These are phyloP conservation scores for Nymphalis urticae DNA, from an alignment of 2,888 invertebrate genomes.

Conservation along the genomic window DNA sequence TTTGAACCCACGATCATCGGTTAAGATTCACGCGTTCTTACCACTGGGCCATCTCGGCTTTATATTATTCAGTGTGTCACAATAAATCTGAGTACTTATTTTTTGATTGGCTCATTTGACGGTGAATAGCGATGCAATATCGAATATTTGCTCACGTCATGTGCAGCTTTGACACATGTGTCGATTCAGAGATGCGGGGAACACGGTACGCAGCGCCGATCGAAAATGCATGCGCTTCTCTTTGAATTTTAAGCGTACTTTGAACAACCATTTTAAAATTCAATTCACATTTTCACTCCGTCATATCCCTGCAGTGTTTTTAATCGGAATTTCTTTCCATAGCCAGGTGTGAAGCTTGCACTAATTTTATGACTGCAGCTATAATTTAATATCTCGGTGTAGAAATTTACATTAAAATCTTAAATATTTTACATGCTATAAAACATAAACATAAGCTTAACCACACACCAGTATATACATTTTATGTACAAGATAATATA, in stretches of 20 bases:
- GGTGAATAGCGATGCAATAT: conserved; percentile 8
- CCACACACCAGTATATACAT: too few relatives aligned
- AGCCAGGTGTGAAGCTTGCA: background rate
- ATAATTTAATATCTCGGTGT: too few relatives aligned
- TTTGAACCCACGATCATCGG: too few relatives aligned
- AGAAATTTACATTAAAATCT: too few relatives aligned
- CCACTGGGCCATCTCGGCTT: too few relatives aligned
- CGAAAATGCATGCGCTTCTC: conserved; percentile 2
- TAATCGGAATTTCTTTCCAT: background rate
- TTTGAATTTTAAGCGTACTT: conserved; percentile 18
- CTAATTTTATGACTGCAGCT: too few relatives aligned
- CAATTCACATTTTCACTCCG: conserved; percentile 16
- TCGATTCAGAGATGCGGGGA: conserved; percentile 2
- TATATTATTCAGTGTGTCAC: background rate
- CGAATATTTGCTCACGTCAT: conserved; percentile 18
- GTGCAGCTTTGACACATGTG: conserved; percentile 11
- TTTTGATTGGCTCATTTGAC: conserved; percentile 9
- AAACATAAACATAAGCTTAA: too few relatives aligned
- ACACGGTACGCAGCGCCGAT: background rate
- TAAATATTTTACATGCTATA: too few relatives aligned
- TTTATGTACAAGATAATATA: too few relatives aligned
- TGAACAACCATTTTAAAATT: conserved; percentile 21
- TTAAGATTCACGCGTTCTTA: too few relatives aligned
- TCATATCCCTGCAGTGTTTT: conserved; percentile 16
- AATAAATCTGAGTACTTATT: conserved; percentile 2